These are phyloP conservation scores for Notodonta ziczac DNA, from an alignment of 2,888 invertebrate genomes.

Conservation along the genomic window DNA sequence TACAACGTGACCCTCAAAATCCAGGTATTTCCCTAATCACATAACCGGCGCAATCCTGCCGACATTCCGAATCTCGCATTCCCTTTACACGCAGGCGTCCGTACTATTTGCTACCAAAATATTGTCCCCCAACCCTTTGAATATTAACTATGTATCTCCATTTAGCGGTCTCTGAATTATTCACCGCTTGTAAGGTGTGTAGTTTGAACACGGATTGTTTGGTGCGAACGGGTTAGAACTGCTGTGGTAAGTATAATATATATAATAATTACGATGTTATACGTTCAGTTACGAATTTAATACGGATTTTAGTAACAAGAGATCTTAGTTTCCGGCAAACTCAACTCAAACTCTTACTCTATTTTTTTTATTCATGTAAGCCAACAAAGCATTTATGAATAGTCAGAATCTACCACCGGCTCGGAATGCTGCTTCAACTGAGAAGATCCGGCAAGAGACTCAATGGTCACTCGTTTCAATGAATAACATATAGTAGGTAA, in stretches of 20 bases:
- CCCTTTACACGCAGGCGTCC: slow-evolving; percentile 60
- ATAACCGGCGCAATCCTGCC: slow-evolving; percentile 37
- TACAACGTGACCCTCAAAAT: slow-evolving; percentile 10
- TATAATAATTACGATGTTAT: neutral
- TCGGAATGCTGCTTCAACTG: too few species aligned
- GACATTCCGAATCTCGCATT: slow-evolving; percentile 61
- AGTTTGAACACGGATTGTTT: neutral
- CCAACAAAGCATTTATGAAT: too few species aligned
- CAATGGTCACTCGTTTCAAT: too few species aligned
- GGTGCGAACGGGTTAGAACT: neutral
- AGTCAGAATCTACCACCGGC: too few species aligned
- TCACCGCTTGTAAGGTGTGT: slow-evolving; percentile 45
- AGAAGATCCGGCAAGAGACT: too few species aligned
- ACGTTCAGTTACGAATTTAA: too few species aligned
- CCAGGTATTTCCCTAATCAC: slow-evolving; percentile 42
- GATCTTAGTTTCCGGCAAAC: too few species aligned
- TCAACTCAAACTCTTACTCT: too few species aligned
- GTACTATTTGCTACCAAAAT: slow-evolving; percentile 65
- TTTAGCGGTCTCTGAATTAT: slow-evolving; percentile 77
- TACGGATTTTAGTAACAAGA: too few species aligned
- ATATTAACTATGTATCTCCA: slow-evolving; percentile 74
- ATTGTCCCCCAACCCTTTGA: slow-evolving; percentile 69
- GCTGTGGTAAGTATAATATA: neutral
- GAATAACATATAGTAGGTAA: too few species aligned
- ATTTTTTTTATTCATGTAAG: too few species aligned